Percentiles rank a stretch among this genome's conserved stretches.
phyloP scores from a whole-genome alignment of 2,113 vertebrate species.

The Piprites chloris region DNA sequence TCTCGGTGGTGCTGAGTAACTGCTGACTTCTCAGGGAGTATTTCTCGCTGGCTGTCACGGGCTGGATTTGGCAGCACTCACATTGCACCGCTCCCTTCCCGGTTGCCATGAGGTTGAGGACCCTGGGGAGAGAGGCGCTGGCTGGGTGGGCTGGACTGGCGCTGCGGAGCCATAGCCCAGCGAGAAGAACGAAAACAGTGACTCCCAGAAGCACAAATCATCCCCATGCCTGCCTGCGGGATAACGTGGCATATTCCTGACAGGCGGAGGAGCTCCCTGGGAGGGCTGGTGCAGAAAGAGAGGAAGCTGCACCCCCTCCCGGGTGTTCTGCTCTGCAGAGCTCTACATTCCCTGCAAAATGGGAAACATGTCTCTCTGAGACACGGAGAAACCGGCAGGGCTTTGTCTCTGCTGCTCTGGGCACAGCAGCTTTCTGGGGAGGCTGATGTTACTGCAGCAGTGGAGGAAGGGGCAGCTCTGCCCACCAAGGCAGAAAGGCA shows the following conservation, averaged over 20 bases:
- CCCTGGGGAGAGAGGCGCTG: not conserved
- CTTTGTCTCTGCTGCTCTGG: not conserved
- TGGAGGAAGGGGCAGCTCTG: not conserved
- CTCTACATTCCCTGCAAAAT: not conserved
- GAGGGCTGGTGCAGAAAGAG: conserved; percentile 13
- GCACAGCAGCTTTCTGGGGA: not conserved
- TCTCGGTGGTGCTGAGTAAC: not conserved
- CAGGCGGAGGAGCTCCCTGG: not conserved
- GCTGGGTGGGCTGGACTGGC: not conserved
- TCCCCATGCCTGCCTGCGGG: not conserved
- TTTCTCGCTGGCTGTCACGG: not conserved
- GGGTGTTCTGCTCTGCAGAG: conserved; percentile 2
- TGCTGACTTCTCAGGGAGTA: not conserved
- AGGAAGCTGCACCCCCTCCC: conserved; percentile 12
- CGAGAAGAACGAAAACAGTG: not conserved
- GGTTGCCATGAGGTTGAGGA: not conserved
- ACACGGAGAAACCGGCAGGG: not conserved
- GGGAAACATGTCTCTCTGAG: not conserved
- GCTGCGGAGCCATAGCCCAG: not conserved
- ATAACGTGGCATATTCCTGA: not conserved
- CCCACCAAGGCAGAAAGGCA: not conserved
- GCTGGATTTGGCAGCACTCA: not conserved
- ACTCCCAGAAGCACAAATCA: not conserved
- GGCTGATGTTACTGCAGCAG: not conserved
- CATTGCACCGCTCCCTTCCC: not conserved